A percentile compares a stretch with the other conserved stretches of the same genome.
These are phyloP conservation scores for Epizoanthus ramosus DNA, from an alignment of 92 coral and sea anemone species.

Conservation along the genomic window DNA sequence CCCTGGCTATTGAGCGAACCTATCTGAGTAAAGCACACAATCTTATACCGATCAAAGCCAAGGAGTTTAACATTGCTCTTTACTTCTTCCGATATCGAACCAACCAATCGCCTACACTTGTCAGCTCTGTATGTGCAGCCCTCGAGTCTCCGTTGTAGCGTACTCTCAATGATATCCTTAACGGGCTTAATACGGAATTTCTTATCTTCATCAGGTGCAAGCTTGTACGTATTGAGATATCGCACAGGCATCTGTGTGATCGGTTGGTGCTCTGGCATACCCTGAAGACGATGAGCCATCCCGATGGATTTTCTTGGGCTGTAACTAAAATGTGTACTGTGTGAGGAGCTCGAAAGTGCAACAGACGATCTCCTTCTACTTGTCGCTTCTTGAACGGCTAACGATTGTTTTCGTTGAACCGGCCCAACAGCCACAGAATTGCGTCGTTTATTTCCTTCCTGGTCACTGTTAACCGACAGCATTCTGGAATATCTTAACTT, in stretches of 20 bases:
- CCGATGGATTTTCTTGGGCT: conserved; percentile 24
- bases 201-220: conserved; percentile 75
- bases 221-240: conserved; percentile 83
- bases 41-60: conserved; percentile 87
- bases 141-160: conserved; percentile 66
- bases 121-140: conserved; percentile 72
- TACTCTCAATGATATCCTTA: conserved; percentile 69
- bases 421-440: conserved; percentile 2
- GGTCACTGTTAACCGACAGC: conserved; percentile 6
- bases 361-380: conserved; percentile 12
- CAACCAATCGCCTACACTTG: conserved; percentile 63
- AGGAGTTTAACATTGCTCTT: conserved; percentile 78
- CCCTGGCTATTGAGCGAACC: conserved; percentile 87
- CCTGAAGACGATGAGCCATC: conserved; percentile 24
- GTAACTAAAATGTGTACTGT: conserved; percentile 10
- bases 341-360: conserved; percentile 13
- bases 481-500: neutral
- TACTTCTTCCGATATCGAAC: conserved; percentile 83
- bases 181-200: conserved; percentile 80
- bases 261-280: conserved; percentile 3
- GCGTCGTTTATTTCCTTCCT: conserved; percentile 6
- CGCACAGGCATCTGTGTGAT: conserved; percentile 1
- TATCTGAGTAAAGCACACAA: conserved; percentile 86
- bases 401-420: conserved; percentile 11
- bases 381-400: neutral